Conservation (phyloP, 2,888 invertebrate genomes). For the Oxytorus armatus region DNA sequence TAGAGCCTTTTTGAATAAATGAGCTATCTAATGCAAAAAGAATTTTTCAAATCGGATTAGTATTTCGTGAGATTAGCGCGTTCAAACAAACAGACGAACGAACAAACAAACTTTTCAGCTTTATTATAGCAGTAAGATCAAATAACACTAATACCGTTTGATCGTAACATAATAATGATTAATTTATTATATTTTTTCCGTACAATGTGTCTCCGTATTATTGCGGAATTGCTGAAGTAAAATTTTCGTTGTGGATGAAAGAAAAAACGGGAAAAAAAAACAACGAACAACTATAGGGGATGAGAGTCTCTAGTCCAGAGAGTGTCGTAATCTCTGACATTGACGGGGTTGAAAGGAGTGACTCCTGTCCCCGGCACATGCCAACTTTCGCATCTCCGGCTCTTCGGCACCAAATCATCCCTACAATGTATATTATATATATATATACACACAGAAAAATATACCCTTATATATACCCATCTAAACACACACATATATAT, state of each 20-base stretch:
- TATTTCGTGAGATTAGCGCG: no score
- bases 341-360: slow-evolving; percentile 78
- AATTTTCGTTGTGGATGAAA: neutral
- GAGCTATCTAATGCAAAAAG: no score
- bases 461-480: slow-evolving; percentile 1
- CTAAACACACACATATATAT: neutral
- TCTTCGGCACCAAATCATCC: slow-evolving; percentile 66
- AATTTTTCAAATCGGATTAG: no score
- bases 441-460: neutral
- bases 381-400: slow-evolving; percentile 78
- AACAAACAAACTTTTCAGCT: no score
- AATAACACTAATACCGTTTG: no score
- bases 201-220: no score
- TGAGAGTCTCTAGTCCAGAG: slow-evolving; percentile 59
- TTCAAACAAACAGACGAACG: no score
- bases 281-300: slow-evolving; percentile 41
- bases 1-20: no score
- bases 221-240: slow-evolving; percentile 1
- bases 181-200: no score
- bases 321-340: slow-evolving; percentile 77
- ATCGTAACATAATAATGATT: no score
- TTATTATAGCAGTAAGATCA: no score
- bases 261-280: slow-evolving; percentile 28
- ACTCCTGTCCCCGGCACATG: slow-evolving; percentile 81
- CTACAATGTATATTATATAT: neutral